These are phyloP conservation scores for Pasiphila rectangulata DNA, from an alignment of 2,888 invertebrate genomes.

Conservation along the genomic window DNA sequence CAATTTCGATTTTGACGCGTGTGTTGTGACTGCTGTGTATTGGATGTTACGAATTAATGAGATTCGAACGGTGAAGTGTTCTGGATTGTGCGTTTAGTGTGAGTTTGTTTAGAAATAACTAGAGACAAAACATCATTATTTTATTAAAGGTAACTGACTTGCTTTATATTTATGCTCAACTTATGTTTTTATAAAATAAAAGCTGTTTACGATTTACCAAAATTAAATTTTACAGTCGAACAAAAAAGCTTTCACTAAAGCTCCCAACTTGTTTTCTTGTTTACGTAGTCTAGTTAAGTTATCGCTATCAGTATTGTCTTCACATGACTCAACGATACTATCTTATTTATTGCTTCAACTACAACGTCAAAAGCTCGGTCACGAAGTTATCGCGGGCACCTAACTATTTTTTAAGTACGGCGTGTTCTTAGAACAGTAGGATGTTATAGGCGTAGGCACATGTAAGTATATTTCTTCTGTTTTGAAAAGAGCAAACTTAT, in stretches of 20 bases:
- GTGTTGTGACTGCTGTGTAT: conserved; percentile 55
- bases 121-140: conserved; percentile 10
- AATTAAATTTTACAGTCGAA: conserved; percentile 7
- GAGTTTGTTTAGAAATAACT: conserved; percentile 24
- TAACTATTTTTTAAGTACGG: conserved; percentile 46
- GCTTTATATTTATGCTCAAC: background rate
- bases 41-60: conserved; percentile 46
- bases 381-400: conserved; percentile 53
- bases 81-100: conserved; percentile 53
- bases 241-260: conserved; percentile 13
- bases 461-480: too few species aligned
- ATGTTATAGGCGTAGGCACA: background rate
- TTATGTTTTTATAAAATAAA: background rate
- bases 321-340: conserved; percentile 45
- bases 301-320: conserved; percentile 29
- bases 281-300: conserved; percentile 20
- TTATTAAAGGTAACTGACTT: conserved; percentile 17
- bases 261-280: conserved; percentile 14
- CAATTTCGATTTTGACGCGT: conserved; percentile 58
- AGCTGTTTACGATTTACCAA: background rate
- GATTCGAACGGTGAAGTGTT: conserved; percentile 47
- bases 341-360: conserved; percentile 57
- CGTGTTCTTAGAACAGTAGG: conserved; percentile 2
- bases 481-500: too few species aligned
- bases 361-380: conserved; percentile 57